Evolutionary conservation across 2,888 invertebrate genomes (phyloP), one percentile per base, ranked within the genome.

Genomic region (Chrysina gloriosa): DNA sequence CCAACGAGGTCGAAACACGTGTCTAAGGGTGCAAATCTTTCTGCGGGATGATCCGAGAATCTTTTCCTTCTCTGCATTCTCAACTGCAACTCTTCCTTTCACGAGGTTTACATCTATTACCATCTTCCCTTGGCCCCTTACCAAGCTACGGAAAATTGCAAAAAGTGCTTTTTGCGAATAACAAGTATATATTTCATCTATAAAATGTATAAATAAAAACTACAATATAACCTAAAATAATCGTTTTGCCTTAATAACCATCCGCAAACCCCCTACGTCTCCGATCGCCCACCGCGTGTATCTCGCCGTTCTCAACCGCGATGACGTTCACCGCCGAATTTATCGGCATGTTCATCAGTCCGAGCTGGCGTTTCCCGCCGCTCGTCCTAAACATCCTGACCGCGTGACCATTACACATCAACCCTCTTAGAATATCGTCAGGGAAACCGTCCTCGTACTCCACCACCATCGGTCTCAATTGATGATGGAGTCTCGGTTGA

Each of bases 401-500:
- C 9, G 27, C 66, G 34, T 74, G 73, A 0, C 74, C 74, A 2
- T 48, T 63, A 6, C 61, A 47, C 25, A 16, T 45, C 68, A 73
- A 21, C 9, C 71, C 71, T 1, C 64, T 61, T 11, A 73, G 23
- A 36, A 73, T 66, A 21, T 68, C 25, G 23, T 65, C 36, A n/a
- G 72, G 70, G 75, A 92, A 89, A 58, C 85, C 87, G 0, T 80
- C 76, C 78, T 95, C 94, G 73, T 90, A 87, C 67, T 89, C 86
- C 0, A 94, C 81, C 66, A 84, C 83, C 89, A 92, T 92, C 0
- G 95, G 95, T 50, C 90, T 84, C 65, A 96, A 87, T 80, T 97
- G 97, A 81, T 97, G 96, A 83, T 97, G 97, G 4, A 97, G 79
- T 54, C 96, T 87, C 0, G 88, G 88, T 2, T 87, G 86, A 74